Base-by-base conservation (phyloP, 2,113 vertebrate genomes). In the Cavia aperea region DNA sequence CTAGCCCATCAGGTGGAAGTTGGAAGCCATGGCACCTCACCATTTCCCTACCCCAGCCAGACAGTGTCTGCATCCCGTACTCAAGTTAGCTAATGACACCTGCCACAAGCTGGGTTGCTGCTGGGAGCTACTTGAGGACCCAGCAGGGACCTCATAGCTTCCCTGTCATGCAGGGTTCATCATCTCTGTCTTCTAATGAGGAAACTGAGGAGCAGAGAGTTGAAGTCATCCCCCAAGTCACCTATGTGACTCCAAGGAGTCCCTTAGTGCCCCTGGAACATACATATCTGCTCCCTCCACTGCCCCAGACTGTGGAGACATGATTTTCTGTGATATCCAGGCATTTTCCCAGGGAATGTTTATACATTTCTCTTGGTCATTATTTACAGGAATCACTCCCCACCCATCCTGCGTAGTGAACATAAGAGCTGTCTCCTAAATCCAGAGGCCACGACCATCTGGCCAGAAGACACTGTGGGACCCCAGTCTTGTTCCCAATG, bases 401-500 rank as follows among this genome's bases (percentile, higher is more conserved):
- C 56, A 1, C 39, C 0, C 2, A 21, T 39, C 33, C 33, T 1
- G 1, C 63, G 4, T 1, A 36, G 36, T 11, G 33, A 49, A 24
- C 9, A 16, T 79, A 19, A 51, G 68, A 72, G 24, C 66, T 15
- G 2, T 60, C 84, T 91, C 56, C 68, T 63, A 21, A 58, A 73
- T 49, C 36, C 8, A 4, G 49, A 84, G 36, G 58, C 58, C 1
- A 0, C 31, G 26, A 33, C n/a, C 58, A 54, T 13, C 2, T 39
- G 60, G 9, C 78, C 7, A 4, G 49, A 39, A 43, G 70, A 82
- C 11, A 18, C 24, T 26, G 4, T 56, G 43, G 75, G 70, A 49
- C 0, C 39, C 78, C 65, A 90, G 63, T 21, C 49, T 79, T 58
- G 15, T 33, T 88, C 79, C 77, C 1, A 43, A 16, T 19, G 54